Percentiles rank a stretch among this genome's conserved stretches.
phyloP scores from a whole-genome alignment of 2,797 vertebrate genomes.

The Halcyon smyrnensis region DNA sequence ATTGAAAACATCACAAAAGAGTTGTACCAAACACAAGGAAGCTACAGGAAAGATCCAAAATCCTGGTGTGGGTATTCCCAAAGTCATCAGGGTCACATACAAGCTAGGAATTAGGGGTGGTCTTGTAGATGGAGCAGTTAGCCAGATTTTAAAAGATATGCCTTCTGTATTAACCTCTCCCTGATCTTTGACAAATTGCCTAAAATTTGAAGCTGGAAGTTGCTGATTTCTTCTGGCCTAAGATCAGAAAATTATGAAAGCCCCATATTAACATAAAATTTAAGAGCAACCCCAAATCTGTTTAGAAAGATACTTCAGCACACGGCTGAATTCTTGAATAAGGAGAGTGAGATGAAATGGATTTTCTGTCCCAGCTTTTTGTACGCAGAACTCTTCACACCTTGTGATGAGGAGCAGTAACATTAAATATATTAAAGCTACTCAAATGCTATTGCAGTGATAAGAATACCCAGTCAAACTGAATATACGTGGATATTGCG shows the following conservation, averaged over 20 bases:
- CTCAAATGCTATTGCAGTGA: not conserved
- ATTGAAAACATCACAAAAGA: not conserved
- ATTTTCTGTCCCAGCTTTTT: not conserved
- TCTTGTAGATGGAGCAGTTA: not conserved
- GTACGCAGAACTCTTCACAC: not conserved
- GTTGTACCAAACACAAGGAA: not conserved
- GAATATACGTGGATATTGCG: rapidly evolving
- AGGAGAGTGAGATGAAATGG: rapidly evolving
- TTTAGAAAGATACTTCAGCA: not conserved
- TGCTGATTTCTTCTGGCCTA: not conserved
- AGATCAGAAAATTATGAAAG: not conserved
- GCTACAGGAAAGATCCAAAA: not conserved
- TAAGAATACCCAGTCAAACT: not conserved
- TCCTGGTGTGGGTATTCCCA: not conserved
- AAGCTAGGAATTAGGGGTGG: not conserved
- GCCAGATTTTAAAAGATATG: not conserved
- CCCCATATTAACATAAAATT: not conserved
- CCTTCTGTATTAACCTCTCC: not conserved
- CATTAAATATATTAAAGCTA: not conserved
- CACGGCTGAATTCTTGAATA: rapidly evolving
- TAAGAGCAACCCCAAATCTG: not conserved
- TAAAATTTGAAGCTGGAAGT: not conserved
- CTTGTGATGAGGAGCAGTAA: not conserved
- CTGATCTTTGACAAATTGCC: not conserved
- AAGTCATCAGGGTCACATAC: not conserved